These are phyloP conservation scores for Lamprotornis superbus DNA, from an alignment of 2,113 vertebrate species.

Conservation along the genomic window DNA sequence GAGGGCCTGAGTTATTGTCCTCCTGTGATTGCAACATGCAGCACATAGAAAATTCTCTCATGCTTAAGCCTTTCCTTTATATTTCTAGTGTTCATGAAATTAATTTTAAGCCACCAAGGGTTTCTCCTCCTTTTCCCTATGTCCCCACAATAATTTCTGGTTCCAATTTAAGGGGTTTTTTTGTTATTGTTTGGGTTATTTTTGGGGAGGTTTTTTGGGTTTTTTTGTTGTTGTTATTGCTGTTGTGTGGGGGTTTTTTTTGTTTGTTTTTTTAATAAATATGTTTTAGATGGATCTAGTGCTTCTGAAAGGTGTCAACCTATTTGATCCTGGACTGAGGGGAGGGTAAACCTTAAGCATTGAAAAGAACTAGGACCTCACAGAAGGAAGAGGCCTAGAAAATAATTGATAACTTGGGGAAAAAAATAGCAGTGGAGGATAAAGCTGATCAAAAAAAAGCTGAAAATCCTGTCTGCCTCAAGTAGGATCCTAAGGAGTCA, in stretches of 20 bases:
- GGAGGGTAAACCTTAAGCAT: neutral
- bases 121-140: neutral
- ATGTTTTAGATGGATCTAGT: neutral
- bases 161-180: neutral
- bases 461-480: neutral
- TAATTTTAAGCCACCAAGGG: slow-evolving; percentile 30
- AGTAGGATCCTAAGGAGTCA: neutral
- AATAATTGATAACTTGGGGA: neutral
- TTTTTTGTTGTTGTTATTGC: neutral
- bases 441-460: neutral
- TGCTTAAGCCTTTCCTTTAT: slow-evolving; percentile 28
- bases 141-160: slow-evolving; percentile 7
- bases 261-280: neutral
- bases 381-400: neutral
- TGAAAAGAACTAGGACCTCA: neutral
- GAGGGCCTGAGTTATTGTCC: slow-evolving; percentile 54
- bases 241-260: no score
- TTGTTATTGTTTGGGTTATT: neutral
- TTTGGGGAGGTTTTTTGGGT: no score
- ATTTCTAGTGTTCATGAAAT: slow-evolving; percentile 33
- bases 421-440: neutral
- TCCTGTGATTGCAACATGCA: slow-evolving; percentile 21
- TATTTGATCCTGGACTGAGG: neutral
- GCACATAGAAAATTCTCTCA: slow-evolving; percentile 25
- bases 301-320: neutral